phyloP scores from a whole-genome alignment of 1,140 invertebrate genomes.

The Ephestia elutella region DNA sequence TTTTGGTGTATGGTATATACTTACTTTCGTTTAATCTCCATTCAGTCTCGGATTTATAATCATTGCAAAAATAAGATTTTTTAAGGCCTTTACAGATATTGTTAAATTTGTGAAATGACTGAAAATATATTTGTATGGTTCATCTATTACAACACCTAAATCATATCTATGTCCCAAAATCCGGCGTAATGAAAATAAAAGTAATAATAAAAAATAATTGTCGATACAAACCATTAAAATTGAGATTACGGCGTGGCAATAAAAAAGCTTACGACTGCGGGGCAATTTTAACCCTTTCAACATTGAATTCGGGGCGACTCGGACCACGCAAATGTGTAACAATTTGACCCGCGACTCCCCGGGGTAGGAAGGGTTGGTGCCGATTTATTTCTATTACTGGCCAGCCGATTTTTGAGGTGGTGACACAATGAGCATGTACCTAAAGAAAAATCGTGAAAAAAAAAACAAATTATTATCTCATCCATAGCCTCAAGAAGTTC shows the following conservation, averaged over 20 bases:
- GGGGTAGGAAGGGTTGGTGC: conserved; percentile 9
- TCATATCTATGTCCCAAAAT: background rate
- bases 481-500: no score
- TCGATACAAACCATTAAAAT: background rate
- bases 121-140: no score
- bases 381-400: conserved; percentile 13
- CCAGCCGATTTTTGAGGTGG: background rate
- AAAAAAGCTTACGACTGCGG: background rate
- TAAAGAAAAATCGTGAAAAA: no score
- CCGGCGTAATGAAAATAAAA: background rate
- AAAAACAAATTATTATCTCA: no score
- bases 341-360: conserved; percentile 1
- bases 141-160: no score
- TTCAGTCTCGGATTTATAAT: no score
- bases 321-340: conserved; percentile 12
- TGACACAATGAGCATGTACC: background rate
- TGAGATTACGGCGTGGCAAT: background rate
- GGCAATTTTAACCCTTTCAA: conserved; percentile 6
- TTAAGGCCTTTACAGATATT: no score
- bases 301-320: conserved; percentile 8
- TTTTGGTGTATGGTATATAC: no score
- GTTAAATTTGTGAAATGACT: no score
- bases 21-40: no score
- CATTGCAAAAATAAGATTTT: no score
- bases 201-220: background rate